Percentiles rank a stretch among this genome's conserved stretches.
Evolutionary conservation across 2,113 vertebrate species (phyloP).

Genomic region (Sardina pilchardus): DNA sequence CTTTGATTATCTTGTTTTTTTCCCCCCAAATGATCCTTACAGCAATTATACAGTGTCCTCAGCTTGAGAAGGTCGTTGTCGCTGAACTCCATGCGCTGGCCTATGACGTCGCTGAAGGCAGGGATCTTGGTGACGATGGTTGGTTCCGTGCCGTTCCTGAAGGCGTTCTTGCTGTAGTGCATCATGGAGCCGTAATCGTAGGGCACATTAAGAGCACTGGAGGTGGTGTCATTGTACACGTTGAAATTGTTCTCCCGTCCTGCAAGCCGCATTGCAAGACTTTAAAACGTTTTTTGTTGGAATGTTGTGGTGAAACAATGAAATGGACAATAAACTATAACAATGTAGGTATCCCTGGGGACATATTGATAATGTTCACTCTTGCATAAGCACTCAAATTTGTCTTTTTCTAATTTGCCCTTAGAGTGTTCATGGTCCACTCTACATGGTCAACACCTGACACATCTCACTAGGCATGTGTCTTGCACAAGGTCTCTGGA

Average conservation of each 20-base stretch:
- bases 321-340: no score
- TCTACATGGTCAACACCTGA: neutral
- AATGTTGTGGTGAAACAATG: neutral
- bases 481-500: neutral
- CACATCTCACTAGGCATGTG: neutral
- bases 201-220: conserved; percentile 78
- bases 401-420: no score
- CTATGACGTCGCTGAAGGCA: conserved; percentile 85
- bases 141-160: conserved; percentile 75
- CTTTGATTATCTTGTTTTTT: neutral
- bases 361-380: neutral
- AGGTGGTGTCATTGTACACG: conserved; percentile 67
- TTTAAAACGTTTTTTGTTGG: neutral
- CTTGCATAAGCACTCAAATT: neutral
- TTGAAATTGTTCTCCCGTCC: conserved; percentile 82
- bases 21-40: conserved; percentile 70
- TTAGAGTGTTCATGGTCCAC: no score
- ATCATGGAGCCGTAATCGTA: conserved; percentile 89
- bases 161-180: conserved; percentile 88
- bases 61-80: conserved; percentile 85
- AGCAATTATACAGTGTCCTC: conserved; percentile 85
- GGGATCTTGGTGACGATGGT: conserved; percentile 88
- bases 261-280: conserved; percentile 48
- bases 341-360: neutral
- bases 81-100: conserved; percentile 94